Evolutionary conservation across 2,888 invertebrate genomes (phyloP).

Genomic region (Endotricha flammealis): DNA sequence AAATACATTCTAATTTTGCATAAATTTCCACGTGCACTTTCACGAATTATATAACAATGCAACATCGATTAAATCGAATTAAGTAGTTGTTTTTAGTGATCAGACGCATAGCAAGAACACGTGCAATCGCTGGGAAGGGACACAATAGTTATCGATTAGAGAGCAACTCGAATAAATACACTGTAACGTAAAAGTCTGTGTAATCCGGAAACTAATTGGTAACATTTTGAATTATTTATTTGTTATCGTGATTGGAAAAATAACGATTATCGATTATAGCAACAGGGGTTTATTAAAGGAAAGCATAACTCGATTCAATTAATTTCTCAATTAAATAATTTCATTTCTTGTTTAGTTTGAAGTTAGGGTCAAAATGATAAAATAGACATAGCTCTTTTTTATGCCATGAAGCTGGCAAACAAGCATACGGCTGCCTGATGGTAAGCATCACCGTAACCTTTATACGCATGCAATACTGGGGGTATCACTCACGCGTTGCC

Average conservation of each 20-base stretch:
- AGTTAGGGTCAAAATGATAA: too few species aligned
- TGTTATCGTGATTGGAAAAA: neutral
- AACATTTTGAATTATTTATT: slow-evolving; percentile 11
- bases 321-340: too few species aligned
- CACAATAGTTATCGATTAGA: neutral
- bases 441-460: too few species aligned
- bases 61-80: slow-evolving; percentile 10
- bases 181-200: neutral
- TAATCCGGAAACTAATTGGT: neutral
- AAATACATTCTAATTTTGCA: neutral
- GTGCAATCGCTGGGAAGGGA: neutral
- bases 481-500: too few species aligned
- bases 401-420: too few species aligned
- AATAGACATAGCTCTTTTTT: too few species aligned
- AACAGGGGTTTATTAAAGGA: neutral
- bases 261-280: neutral
- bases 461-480: too few species aligned
- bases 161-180: neutral
- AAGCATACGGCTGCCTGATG: too few species aligned
- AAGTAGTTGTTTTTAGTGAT: slow-evolving; percentile 4
- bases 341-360: too few species aligned
- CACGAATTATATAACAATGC: slow-evolving; percentile 8
- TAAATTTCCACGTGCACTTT: neutral
- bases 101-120: slow-evolving; percentile 4
- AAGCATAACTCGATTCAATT: too few species aligned